phyloP scores from a whole-genome alignment of 1,140 invertebrate genomes.

The Saccostrea cuccullata region DNA sequence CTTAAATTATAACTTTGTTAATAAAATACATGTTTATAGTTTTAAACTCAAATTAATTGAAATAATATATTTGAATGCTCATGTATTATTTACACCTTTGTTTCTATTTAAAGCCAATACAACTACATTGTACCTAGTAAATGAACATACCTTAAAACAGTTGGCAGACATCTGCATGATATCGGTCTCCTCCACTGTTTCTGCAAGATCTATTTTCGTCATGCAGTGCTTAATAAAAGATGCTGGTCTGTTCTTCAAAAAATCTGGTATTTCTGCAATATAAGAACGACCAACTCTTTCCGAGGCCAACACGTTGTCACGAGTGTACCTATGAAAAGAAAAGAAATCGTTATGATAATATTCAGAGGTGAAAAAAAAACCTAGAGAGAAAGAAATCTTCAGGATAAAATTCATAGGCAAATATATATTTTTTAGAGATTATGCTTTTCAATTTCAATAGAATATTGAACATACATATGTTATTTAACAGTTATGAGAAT shows the following conservation, averaged over 20 bases:
- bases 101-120: not conserved
- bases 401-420: not conserved
- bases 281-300: constrained; percentile 12
- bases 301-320: constrained; percentile 8
- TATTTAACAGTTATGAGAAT: not conserved
- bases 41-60: not conserved
- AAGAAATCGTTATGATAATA: not conserved
- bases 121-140: not conserved
- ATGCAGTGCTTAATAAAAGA: constrained; percentile 1
- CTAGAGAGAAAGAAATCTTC: not conserved
- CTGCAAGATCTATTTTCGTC: not conserved
- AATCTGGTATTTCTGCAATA: constrained; percentile 7
- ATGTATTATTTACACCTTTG: not conserved
- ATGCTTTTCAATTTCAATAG: not conserved
- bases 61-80: not conserved
- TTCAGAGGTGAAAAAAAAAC: not conserved
- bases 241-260: constrained; percentile 15
- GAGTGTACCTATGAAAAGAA: not conserved
- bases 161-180: not conserved
- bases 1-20: not conserved
- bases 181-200: not conserved
- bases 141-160: constrained; percentile 9
- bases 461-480: not conserved
- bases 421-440: not conserved
- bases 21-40: constrained; percentile 1